Evolutionary conservation across 1,140 invertebrate genomes (phyloP), one percentile per base, ranked within the genome.

Genomic region (Drosophila asahinai): DNA sequence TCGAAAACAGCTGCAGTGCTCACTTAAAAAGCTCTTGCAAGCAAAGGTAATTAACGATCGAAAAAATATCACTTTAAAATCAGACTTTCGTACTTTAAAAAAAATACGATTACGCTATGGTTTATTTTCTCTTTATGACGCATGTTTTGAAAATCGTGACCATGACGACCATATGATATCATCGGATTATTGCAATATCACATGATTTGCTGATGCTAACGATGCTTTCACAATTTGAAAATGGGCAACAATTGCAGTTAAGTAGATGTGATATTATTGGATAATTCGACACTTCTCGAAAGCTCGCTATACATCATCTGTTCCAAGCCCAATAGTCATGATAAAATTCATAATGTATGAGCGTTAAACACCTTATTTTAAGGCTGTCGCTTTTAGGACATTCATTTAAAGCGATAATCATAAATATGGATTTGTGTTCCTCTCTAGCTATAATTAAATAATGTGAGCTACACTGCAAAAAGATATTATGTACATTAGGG

Each of bases 381-480:
- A 2, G 42, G 17, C 58, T 62, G 40, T 36, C 38, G 11, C 11
- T 61, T 38, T 27, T 66, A 8, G 30, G 11, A 22, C 19, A n/a
- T 19, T 27, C n/a, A 45, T 11, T 59, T 45, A 22, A 27, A 36
- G 14, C 14, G 54, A 45, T 9, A 19, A 45, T 14, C 5, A 14
- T 48, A n/a, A 30, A 68, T 25, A 22, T 68, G 64, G 25, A 65
- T 64, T 65, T 68, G 45, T 40, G 65, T 49, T 30, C 27, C 30
- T 51, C 19, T 30, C 7, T 11, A 36, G 15, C 45, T 65, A 25
- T 51, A 68, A 33, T 66, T 66, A 52, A 25, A 64, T 43, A 22
- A 22, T 19, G 11, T 49, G n/a, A 30, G 17, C 30, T 42, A 22
- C 40, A 48, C 22, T 55, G 40, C 33, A 47, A 17, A 3, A 7